phyloP scores from a whole-genome alignment of 2,888 invertebrate species.

The Seladonia tumulorum region DNA sequence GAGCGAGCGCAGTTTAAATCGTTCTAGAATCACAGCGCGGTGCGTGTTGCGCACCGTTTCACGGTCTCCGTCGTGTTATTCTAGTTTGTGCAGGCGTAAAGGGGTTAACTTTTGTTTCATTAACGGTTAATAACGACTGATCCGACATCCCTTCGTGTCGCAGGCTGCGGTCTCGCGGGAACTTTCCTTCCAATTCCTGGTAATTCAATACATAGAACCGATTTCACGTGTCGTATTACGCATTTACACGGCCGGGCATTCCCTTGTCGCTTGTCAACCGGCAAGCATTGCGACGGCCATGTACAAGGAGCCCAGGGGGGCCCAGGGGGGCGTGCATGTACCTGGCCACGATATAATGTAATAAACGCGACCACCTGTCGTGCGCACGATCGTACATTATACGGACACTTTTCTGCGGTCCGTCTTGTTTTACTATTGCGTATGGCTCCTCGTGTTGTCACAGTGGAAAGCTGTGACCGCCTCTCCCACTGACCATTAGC shows the following conservation, averaged over 20 bases:
- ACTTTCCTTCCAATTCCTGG: constrained; percentile 76
- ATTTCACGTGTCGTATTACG: constrained; percentile 82
- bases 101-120: constrained; percentile 15
- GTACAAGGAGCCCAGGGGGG: not conserved
- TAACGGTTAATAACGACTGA: constrained; percentile 24
- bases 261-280: constrained; percentile 50
- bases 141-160: constrained; percentile 37
- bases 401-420: constrained; percentile 33
- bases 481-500: not conserved
- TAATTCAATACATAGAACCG: constrained; percentile 80
- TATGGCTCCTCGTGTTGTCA: constrained; percentile 18
- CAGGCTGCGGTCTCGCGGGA: constrained; percentile 57
- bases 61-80: not conserved
- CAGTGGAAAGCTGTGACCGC: constrained; percentile 36
- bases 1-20: not conserved
- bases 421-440: constrained; percentile 50
- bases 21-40: not conserved
- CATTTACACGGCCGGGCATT: constrained; percentile 70
- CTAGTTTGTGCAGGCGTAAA: not conserved
- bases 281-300: not conserved
- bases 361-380: constrained; percentile 63
- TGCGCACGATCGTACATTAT: constrained; percentile 45
- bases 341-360: constrained; percentile 36
- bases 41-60: not conserved
- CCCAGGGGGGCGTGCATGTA: constrained; percentile 36